Percentiles rank a stretch among this genome's conserved stretches.
phyloP scores from a whole-genome alignment of 2,797 vertebrate genomes.

The Spinus olivaceus region DNA sequence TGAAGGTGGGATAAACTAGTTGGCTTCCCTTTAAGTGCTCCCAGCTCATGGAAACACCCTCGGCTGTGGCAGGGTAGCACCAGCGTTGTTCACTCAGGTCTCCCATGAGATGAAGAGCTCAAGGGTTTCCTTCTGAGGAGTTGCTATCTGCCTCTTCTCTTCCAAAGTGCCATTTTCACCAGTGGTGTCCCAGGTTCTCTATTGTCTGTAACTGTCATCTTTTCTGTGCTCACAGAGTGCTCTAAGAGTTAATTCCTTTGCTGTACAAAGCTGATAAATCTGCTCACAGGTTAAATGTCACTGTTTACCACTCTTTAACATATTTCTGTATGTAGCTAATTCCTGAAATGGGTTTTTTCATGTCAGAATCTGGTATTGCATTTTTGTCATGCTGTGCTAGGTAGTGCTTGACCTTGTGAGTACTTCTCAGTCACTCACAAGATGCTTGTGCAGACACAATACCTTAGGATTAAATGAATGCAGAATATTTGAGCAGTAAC shows the following conservation, averaged over 20 bases:
- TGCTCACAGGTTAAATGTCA: neutral
- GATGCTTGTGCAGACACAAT: slow-evolving; percentile 22
- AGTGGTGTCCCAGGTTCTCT: neutral
- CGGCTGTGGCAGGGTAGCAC: neutral
- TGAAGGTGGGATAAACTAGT: neutral
- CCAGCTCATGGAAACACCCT: accelerated
- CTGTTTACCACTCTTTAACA: neutral
- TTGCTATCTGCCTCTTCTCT: neutral
- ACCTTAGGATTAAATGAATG: slow-evolving; percentile 61
- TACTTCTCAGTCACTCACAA: slow-evolving; percentile 37
- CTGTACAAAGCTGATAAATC: neutral
- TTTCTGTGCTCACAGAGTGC: neutral
- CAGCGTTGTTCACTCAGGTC: neutral
- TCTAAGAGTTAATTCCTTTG: neutral
- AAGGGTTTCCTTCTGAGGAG: neutral
- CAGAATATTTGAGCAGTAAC: slow-evolving; percentile 70
- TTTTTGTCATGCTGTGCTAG: slow-evolving; percentile 8
- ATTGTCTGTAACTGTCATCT: neutral
- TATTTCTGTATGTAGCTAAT: neutral
- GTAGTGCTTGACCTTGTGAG: slow-evolving; percentile 63
- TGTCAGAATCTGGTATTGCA: neutral
- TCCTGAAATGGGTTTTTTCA: neutral
- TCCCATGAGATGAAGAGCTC: neutral
- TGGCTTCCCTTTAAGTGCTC: neutral
- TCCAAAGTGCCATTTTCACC: neutral